Percentiles rank a stretch among this genome's conserved stretches.
Conservation (phyloP, 2,797 vertebrate species). For the Valencia hispanica region DNA sequence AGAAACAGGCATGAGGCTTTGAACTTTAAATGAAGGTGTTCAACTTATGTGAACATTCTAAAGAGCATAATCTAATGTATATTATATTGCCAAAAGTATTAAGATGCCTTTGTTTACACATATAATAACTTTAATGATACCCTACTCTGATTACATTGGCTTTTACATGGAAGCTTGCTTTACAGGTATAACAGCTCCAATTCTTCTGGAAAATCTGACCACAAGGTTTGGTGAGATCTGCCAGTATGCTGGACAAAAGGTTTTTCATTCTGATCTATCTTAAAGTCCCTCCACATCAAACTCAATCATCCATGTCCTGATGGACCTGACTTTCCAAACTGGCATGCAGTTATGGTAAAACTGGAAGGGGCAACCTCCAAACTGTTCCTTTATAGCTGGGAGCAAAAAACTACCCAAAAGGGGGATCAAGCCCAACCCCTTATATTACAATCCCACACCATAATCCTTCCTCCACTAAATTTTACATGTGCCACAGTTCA, state of each 20-base stretch:
- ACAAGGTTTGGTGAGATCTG: background rate
- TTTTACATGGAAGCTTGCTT: background rate
- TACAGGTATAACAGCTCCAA: background rate
- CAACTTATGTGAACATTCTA: constrained; percentile 1
- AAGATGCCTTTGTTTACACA: background rate
- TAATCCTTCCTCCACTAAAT: no score
- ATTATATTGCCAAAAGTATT: background rate
- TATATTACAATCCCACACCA: background rate
- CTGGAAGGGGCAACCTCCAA: no score
- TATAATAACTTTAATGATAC: no score
- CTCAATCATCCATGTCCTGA: no score
- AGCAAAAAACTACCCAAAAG: no score
- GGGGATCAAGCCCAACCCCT: no score
- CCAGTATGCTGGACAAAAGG: background rate
- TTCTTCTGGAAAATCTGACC: background rate
- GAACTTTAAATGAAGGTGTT: background rate
- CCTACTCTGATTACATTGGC: no score
- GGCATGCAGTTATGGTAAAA: no score
- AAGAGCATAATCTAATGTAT: background rate
- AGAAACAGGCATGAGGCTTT: constrained; percentile 12
- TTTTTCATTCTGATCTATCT: no score
- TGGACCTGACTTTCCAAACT: no score
- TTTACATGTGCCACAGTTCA: no score
- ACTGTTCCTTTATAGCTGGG: no score
- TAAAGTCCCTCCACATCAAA: background rate